Conservation (phyloP, 2,797 vertebrate genomes). For the Protonibea diacanthus region DNA sequence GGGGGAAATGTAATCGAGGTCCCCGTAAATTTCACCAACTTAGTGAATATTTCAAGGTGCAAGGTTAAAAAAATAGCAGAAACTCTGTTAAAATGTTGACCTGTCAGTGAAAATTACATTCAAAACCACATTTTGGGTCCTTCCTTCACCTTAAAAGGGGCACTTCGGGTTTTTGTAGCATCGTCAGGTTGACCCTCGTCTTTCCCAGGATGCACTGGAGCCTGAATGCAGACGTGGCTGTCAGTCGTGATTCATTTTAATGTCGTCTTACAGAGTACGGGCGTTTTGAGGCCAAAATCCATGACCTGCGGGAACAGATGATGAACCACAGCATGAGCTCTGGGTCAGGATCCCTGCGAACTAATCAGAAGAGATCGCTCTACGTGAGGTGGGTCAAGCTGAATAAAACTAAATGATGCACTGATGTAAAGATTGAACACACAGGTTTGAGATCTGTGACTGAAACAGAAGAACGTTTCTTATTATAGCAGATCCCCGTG, state of each 20-base stretch:
- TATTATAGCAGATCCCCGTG: constrained; percentile 34
- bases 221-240: constrained; percentile 18
- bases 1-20: neutral
- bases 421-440: neutral
- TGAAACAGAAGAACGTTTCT: constrained; percentile 39
- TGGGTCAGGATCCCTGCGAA: constrained; percentile 95
- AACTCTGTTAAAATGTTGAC: too few relatives aligned
- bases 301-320: constrained; percentile 99
- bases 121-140: neutral
- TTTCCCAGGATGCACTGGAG: constrained; percentile 16
- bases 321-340: constrained; percentile 99
- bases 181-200: constrained; percentile 4
- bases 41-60: neutral
- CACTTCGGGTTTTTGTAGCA: constrained; percentile 11
- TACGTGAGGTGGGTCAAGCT: constrained; percentile 91
- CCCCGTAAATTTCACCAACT: neutral
- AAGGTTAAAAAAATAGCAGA: neutral
- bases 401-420: too few relatives aligned
- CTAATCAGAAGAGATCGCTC: constrained; percentile 97
- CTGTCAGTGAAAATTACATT: too few relatives aligned
- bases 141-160: neutral
- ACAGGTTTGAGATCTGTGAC: constrained; percentile 33
- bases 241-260: constrained; percentile 30
- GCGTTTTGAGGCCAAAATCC: constrained; percentile 98
- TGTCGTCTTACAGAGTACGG: constrained; percentile 90